A percentile compares a stretch with the other conserved stretches of the same genome.
These are phyloP conservation scores for Zygaena filipendulae DNA, from an alignment of 2,888 invertebrate species.

Conservation along the genomic window DNA sequence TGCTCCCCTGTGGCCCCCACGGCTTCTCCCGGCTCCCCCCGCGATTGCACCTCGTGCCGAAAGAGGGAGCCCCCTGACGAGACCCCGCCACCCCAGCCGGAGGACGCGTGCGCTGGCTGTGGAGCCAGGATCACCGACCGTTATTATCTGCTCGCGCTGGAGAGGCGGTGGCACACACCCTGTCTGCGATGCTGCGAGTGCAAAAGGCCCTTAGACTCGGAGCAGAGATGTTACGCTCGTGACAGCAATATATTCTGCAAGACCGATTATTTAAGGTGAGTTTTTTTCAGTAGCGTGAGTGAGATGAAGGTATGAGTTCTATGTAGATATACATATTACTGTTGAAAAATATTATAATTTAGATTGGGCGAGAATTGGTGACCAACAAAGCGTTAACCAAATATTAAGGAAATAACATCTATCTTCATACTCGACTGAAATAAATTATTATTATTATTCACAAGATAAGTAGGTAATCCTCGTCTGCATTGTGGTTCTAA, in stretches of 20 bases:
- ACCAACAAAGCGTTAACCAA: too few relatives aligned
- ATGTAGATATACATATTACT: conserved; percentile 16
- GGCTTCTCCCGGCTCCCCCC: conserved; percentile 70
- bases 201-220: conserved; percentile 87
- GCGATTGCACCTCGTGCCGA: conserved; percentile 69
- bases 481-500: too few relatives aligned
- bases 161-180: conserved; percentile 92
- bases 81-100: conserved; percentile 45
- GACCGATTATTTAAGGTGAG: conserved; percentile 96
- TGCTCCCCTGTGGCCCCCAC: conserved; percentile 79
- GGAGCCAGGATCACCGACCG: conserved; percentile 87
- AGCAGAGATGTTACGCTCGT: conserved; percentile 91
- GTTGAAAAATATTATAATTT: conserved; percentile 13
- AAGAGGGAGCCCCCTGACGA: conserved; percentile 67
- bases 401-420: too few relatives aligned
- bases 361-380: conserved; percentile 10
- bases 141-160: conserved; percentile 91
- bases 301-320: too few relatives aligned
- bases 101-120: conserved; percentile 87
- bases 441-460: too few relatives aligned
- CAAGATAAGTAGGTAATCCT: too few relatives aligned
- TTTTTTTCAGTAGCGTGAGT: too few relatives aligned
- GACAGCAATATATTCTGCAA: conserved; percentile 97
- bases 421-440: too few relatives aligned
- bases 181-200: conserved; percentile 94